Evolutionary conservation across 2,888 invertebrate genomes (phyloP).

Genomic region (Anoncus sp.): DNA sequence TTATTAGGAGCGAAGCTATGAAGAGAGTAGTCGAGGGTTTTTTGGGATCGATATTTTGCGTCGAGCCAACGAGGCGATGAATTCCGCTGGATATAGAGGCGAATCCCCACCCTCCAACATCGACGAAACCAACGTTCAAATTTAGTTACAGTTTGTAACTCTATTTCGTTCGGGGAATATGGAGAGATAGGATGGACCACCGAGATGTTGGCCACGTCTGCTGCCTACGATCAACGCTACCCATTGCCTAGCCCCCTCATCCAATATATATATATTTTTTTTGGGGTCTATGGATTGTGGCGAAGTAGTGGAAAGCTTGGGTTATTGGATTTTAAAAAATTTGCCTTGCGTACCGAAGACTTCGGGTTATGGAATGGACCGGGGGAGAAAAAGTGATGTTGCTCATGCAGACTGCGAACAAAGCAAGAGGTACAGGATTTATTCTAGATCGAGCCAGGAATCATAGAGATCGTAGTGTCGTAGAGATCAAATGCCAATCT

Average conservation of each 20-base stretch:
- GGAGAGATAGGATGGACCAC: slow-evolving; percentile 13
- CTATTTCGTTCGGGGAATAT: slow-evolving; percentile 73
- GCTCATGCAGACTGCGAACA: too few species aligned
- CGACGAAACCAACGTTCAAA: slow-evolving; percentile 69
- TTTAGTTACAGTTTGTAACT: slow-evolving; percentile 81
- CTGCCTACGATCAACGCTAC: too few species aligned
- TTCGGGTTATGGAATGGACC: too few species aligned
- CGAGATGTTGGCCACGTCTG: slow-evolving; percentile 24
- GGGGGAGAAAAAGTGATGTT: too few species aligned
- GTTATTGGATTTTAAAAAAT: background rate
- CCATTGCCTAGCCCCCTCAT: too few species aligned
- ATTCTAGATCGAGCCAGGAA: too few species aligned
- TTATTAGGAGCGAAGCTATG: slow-evolving; percentile 40
- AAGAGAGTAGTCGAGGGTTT: slow-evolving; percentile 11
- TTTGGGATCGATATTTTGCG: slow-evolving; percentile 58
- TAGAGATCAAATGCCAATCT: too few species aligned
- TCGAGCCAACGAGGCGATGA: slow-evolving; percentile 53
- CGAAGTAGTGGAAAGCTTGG: too few species aligned
- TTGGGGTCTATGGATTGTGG: too few species aligned
- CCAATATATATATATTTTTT: too few species aligned
- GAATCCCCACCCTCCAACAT: slow-evolving; percentile 67
- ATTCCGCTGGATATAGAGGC: slow-evolving; percentile 57
- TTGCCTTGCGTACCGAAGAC: background rate
- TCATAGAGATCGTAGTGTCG: too few species aligned
- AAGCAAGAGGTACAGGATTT: too few species aligned